These are phyloP conservation scores for Tenrec ecaudatus DNA, from an alignment of 2,113 vertebrate species.

Conservation along the genomic window DNA sequence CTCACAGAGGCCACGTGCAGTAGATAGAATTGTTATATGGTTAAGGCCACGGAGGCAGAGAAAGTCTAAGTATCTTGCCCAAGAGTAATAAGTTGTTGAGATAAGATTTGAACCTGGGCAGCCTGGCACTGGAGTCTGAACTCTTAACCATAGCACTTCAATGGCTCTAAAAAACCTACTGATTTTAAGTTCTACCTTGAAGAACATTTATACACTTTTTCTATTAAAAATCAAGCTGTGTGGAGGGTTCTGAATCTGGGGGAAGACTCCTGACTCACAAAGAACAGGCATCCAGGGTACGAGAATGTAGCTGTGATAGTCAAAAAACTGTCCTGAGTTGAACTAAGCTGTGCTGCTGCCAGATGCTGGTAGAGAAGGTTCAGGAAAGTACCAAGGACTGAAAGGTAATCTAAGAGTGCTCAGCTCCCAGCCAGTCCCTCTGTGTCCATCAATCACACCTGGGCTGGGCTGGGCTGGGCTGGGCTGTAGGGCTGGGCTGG, in stretches of 20 bases:
- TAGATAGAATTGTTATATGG: background rate
- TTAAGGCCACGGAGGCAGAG: background rate
- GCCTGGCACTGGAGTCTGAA: background rate
- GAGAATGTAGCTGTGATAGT: background rate
- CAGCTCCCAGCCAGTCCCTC: background rate
- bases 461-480: background rate
- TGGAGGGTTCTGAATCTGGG: background rate
- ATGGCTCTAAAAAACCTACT: background rate
- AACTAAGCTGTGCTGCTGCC: background rate
- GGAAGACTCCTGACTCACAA: background rate
- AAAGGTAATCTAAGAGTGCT: background rate
- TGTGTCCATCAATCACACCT: background rate
- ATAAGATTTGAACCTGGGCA: background rate
- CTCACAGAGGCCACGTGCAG: background rate
- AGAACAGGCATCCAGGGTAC: background rate
- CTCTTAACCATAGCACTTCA: background rate
- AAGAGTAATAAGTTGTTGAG: background rate
- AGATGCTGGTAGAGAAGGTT: background rate
- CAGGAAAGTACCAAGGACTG: background rate
- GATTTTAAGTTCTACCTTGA: background rate
- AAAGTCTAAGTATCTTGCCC: background rate
- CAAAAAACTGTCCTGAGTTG: slow-evolving; percentile 34
- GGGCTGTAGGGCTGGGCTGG: background rate
- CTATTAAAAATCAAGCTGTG: background rate
- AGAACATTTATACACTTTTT: background rate